Evolutionary conservation across 2,113 vertebrate genomes (phyloP).

Genomic region (Eptesicus fuscus): DNA sequence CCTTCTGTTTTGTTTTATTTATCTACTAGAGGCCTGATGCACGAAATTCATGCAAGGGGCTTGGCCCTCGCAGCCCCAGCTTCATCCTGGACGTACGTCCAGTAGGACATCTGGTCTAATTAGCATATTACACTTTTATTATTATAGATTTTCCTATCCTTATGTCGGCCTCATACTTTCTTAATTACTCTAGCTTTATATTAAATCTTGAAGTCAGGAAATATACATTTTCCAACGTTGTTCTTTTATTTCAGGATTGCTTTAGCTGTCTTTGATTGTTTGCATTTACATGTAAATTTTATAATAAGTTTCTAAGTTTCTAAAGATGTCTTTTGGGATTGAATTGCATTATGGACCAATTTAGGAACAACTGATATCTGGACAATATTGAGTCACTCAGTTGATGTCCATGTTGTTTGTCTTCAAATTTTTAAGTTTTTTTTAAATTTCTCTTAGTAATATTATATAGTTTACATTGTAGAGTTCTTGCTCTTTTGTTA

Average conservation of each 20-base stretch:
- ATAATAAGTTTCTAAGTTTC: background rate
- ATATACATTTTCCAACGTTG: background rate
- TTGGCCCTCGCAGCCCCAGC: no score
- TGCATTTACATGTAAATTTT: conserved; percentile 20
- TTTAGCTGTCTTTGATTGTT: background rate
- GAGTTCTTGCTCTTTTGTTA: background rate
- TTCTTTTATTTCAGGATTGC: conserved; percentile 14
- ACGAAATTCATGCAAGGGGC: no score
- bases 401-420: background rate
- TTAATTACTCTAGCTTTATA: conserved; percentile 14
- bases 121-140: no score
- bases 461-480: background rate
- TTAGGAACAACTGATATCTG: background rate
- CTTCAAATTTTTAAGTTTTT: conserved; percentile 6
- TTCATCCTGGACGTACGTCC: no score
- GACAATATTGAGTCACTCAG: background rate
- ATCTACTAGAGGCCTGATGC: background rate
- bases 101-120: no score
- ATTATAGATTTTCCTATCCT: background rate
- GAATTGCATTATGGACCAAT: background rate
- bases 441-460: background rate
- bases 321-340: background rate
- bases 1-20: background rate
- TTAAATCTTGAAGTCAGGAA: conserved; percentile 10
- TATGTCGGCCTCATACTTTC: background rate